phyloP scores from a whole-genome alignment of 2,113 vertebrate genomes.

The Hassar affinis region DNA sequence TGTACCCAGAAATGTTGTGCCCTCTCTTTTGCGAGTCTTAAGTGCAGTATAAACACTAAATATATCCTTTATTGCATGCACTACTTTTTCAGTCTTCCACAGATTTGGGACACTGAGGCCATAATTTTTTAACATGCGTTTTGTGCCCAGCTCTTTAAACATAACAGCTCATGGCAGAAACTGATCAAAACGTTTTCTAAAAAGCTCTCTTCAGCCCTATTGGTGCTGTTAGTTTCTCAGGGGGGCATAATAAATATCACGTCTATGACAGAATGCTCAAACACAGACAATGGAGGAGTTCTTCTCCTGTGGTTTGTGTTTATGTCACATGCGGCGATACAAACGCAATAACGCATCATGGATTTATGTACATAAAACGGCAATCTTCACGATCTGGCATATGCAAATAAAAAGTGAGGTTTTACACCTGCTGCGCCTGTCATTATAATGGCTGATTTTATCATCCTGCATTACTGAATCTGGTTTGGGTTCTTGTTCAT shows the following conservation, averaged over 20 bases:
- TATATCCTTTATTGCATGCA: neutral
- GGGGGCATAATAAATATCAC: neutral
- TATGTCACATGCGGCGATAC: neutral
- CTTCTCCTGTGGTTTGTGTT: neutral
- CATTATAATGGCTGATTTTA: neutral
- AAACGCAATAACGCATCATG: neutral
- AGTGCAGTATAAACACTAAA: neutral
- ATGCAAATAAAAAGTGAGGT: neutral
- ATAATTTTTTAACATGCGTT: neutral
- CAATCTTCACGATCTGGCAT: neutral
- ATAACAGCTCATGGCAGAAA: neutral
- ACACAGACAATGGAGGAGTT: neutral
- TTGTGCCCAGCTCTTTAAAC: neutral
- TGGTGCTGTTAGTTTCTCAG: neutral
- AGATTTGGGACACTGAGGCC: neutral
- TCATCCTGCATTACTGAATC: neutral
- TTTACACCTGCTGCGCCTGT: neutral
- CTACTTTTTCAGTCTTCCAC: neutral
- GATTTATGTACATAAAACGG: neutral
- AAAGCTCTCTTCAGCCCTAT: neutral
- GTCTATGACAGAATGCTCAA: neutral
- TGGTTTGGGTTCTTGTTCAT: too few relatives aligned
- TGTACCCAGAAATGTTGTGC: neutral
- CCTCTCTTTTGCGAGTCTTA: neutral
- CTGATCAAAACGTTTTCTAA: neutral